Base-by-base conservation (phyloP, 2,888 invertebrate genomes). In the Euphydryas editha region DNA sequence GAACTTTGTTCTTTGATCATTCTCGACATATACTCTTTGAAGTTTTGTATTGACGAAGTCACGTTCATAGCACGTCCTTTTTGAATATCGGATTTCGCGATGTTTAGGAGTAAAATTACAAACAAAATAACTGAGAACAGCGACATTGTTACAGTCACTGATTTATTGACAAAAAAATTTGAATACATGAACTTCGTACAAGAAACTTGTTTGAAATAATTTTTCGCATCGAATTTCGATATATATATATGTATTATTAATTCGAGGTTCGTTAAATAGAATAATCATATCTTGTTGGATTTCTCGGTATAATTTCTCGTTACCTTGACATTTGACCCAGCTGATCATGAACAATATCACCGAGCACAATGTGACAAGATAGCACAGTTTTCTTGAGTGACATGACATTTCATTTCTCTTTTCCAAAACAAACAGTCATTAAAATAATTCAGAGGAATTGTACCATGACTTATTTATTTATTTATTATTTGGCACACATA, bases 241-340 rank as follows among this genome's bases (percentile, higher is more conserved):
- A 30, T 30, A 7, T n/a, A 82, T 88, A 83, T 88, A 89, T 81
- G 71, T 73, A 68, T 61, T 30, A 56, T 61, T n/a, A 66, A 72
- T 81, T 77, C 76, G 72, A 77, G 91, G 83, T 88, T 82, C 78
- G 81, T 69, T 89, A 84, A 73, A 61, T 80, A 59, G 69, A 66
- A 71, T 92, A 88, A 92, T 84, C 10, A 30, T 30, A 6, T 17
- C 11, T 49, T 20, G 18, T 46, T 15, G 30, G 20, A 56, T 56
- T 59, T 47, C 36, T 13, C 30, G 21, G 13, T 21, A 74, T 69
- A 75, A 74, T 76, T 75, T 72, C 64, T 72, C 73, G 73, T 82
- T 78, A 76, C 86, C 86, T 86, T 91, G 91, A 92, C 91, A 91
- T 86, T 88, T 88, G 90, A 90, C 91, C 92, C 76, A 88, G 81